Evolutionary conservation across 1,140 invertebrate genomes (phyloP).

Genomic region (Chlorops oryzae): DNA sequence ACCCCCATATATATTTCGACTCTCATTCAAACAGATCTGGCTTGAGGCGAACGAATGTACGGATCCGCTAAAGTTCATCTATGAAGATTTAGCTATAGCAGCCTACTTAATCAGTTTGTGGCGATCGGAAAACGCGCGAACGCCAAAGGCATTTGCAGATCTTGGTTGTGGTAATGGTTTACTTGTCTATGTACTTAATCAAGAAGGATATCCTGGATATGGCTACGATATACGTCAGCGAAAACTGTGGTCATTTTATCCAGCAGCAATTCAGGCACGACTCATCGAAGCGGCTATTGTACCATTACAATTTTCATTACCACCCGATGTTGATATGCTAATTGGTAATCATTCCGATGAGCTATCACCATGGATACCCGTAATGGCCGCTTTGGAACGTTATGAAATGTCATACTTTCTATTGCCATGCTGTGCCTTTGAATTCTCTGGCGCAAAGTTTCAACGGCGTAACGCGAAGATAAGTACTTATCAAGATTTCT

Average conservation of each 20-base stretch:
- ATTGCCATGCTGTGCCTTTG: constrained; percentile 89
- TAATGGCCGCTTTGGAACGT: constrained; percentile 73
- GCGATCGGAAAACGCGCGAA: constrained; percentile 51
- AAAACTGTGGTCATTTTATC: constrained; percentile 84
- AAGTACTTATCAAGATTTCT: constrained; percentile 79
- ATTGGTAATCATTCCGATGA: constrained; percentile 99
- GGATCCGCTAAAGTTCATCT: constrained; percentile 91
- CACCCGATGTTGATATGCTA: constrained; percentile 81
- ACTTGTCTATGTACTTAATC: constrained; percentile 78
- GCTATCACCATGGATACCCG: constrained; percentile 94
- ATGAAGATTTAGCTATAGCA: constrained; percentile 94
- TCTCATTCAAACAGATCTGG: no score
- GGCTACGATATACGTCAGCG: constrained; percentile 86
- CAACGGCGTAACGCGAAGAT: constrained; percentile 58
- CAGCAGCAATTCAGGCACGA: constrained; percentile 45
- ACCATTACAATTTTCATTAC: constrained; percentile 64
- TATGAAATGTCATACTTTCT: constrained; percentile 75
- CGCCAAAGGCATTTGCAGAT: constrained; percentile 72
- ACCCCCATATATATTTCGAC: not conserved
- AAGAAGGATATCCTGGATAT: constrained; percentile 77
- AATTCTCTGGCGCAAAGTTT: constrained; percentile 83
- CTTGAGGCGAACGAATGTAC: constrained; percentile 79
- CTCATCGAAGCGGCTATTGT: constrained; percentile 59
- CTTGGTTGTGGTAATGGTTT: constrained; percentile 96
- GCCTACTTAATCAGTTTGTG: constrained; percentile 81